phyloP scores from a whole-genome alignment of 2,797 vertebrate species.

The Pyrocephalus nanus region DNA sequence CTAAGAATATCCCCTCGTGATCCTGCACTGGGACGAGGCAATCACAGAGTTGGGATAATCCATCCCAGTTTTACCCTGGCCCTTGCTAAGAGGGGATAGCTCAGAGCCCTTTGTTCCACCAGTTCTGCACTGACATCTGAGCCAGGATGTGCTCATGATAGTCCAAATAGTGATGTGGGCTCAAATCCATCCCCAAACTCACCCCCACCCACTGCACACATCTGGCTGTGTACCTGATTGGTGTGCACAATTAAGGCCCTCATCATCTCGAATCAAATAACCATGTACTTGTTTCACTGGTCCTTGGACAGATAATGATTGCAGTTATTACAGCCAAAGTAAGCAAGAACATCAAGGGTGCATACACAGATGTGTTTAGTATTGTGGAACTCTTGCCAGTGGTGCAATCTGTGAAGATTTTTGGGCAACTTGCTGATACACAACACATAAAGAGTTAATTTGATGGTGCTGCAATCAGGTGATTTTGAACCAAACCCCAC shows the following conservation, averaged over 20 bases:
- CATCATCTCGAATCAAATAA: background rate
- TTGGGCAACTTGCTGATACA: background rate
- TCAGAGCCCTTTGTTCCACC: slow-evolving; percentile 46
- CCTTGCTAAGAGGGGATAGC: background rate
- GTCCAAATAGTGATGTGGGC: slow-evolving; percentile 7
- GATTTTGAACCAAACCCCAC: background rate
- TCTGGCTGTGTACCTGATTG: slow-evolving; percentile 33
- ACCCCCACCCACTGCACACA: background rate
- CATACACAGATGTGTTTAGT: background rate
- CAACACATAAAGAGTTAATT: background rate
- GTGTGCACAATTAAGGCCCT: background rate
- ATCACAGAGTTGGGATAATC: slow-evolving; percentile 42
- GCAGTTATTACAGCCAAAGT: background rate
- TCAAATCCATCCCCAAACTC: background rate
- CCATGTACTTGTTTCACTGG: background rate
- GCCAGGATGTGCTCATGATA: background rate
- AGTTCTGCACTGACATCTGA: background rate
- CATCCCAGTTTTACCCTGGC: slow-evolving; percentile 42
- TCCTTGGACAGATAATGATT: slow-evolving; percentile 3
- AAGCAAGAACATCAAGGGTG: slow-evolving; percentile 15
- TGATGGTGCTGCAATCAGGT: background rate
- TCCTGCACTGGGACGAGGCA: slow-evolving; percentile 30
- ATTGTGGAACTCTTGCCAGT: background rate
- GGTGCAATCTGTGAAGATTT: background rate
- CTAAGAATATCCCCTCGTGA: slow-evolving; percentile 42